Conservation (phyloP, 1,140 invertebrate species). For the Chrysoperla carnea region DNA sequence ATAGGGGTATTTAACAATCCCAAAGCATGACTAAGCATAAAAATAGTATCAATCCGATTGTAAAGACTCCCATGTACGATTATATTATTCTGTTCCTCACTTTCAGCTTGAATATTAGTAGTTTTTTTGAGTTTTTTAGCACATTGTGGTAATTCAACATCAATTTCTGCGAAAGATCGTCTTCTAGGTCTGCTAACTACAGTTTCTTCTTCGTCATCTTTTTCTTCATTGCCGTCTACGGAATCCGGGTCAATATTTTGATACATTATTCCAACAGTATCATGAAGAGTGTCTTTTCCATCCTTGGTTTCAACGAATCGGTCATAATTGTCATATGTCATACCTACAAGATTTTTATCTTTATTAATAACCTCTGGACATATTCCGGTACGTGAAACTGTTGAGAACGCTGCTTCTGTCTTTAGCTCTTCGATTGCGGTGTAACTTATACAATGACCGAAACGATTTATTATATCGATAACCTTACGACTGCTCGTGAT, state of each 20-base stretch:
- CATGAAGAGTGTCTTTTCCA: too few species aligned
- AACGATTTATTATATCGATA: slow-evolving; percentile 10
- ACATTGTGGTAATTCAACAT: slow-evolving; percentile 2
- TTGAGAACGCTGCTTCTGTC: background rate
- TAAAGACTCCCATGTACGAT: background rate
- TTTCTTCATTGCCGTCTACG: slow-evolving; percentile 1
- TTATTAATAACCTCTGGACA: too few species aligned
- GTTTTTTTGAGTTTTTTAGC: slow-evolving; percentile 3
- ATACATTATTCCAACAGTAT: too few species aligned
- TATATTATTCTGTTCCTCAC: background rate
- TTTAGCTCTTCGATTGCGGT: slow-evolving; percentile 15
- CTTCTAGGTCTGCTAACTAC: slow-evolving; percentile 1
- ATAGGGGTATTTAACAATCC: slow-evolving; percentile 9
- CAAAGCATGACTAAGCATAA: slow-evolving; percentile 9
- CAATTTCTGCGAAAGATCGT: slow-evolving; percentile 5
- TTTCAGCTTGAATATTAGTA: slow-evolving; percentile 2
- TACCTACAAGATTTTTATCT: too few species aligned
- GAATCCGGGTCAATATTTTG: background rate
- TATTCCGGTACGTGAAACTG: background rate
- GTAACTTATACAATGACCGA: slow-evolving; percentile 17
- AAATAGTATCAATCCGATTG: slow-evolving; percentile 5
- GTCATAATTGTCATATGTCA: too few species aligned
- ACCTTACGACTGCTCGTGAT: too few species aligned
- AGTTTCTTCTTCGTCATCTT: slow-evolving; percentile 1
- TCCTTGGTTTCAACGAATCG: background rate